Evolutionary conservation across 2,797 vertebrate species (phyloP), one percentile per base, ranked within the genome.

Genomic region (Hemibagrus guttatus): DNA sequence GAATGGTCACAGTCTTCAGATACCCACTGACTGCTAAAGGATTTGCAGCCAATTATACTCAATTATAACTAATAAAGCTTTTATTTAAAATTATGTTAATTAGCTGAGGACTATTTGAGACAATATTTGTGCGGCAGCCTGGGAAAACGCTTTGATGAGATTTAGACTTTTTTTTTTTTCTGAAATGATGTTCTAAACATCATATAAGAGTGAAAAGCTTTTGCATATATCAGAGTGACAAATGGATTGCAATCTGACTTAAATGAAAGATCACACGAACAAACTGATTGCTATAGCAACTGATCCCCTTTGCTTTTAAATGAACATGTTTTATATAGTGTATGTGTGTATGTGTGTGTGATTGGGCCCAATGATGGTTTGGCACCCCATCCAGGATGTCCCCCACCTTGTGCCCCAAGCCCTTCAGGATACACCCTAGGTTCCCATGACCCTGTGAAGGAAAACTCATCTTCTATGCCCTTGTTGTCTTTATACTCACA

Each of bases 71-170:
- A 49, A 49, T 49, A 35, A 79, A 19, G 23, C 56, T 59, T 76
- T 78, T 39, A 58, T 79, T 39, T 59, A 39, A 21, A 79, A 79
- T 39, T 6, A 14, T 31, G 59, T 79, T 79, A 23, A 79, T 79
- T 59, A 59, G 56, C 54, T 59, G 31, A 59, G 56, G 12, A 26
- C 61, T 61, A 59, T 14, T 42, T 80, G 13, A 80, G 31, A 42
- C 5, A 35, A 16, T 80, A 16, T 39, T 26, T 80, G 6, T 39
- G 35, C 23, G 28, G 19, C 19, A 3, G 56, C 12, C 12, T 13
- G 11, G 35, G 35, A 9, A 80, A 59, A 59, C 56, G 42, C 19
- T 14, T 80, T 6, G 12, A 4, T 59, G 75, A 19, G 1, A 26
- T 16, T 19, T 28, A 52, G 23, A 74, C 8, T 7, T 46, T 7